Evolutionary conservation across 1,140 invertebrate species (phyloP).

Genomic region (Pteromalus puparum): DNA sequence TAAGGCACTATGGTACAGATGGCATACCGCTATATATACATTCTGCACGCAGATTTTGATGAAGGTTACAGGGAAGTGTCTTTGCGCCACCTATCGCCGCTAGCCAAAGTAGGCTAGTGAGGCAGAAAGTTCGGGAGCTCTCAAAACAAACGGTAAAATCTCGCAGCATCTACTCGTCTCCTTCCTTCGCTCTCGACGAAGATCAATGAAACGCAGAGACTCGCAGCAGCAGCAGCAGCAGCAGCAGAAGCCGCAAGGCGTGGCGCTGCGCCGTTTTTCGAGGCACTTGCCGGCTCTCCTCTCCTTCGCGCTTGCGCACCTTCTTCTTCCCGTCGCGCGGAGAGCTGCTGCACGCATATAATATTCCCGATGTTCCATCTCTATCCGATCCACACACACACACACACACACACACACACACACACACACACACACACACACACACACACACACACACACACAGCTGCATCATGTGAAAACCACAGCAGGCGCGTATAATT

Average conservation of each 20-base stretch:
- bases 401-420: too few relatives aligned
- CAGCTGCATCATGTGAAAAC: not conserved
- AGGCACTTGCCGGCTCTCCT: constrained; percentile 30
- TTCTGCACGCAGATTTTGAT: too few relatives aligned
- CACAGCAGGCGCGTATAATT: constrained; percentile 62
- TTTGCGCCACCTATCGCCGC: too few relatives aligned
- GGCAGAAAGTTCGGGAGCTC: too few relatives aligned
- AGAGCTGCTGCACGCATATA: not conserved
- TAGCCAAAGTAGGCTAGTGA: too few relatives aligned
- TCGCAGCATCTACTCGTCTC: too few relatives aligned
- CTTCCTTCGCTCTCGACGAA: constrained; percentile 58
- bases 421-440: not conserved
- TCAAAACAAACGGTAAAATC: too few relatives aligned
- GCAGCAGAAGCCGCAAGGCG: constrained; percentile 43
- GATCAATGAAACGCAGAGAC: constrained; percentile 71
- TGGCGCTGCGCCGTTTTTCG: constrained; percentile 42
- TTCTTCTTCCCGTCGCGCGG: constrained; percentile 9
- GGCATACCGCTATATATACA: too few relatives aligned
- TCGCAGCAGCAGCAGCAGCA: constrained; percentile 49
- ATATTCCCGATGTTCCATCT: not conserved
- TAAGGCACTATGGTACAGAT: too few relatives aligned
- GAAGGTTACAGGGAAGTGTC: too few relatives aligned
- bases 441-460: too few relatives aligned
- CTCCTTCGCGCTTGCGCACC: constrained; percentile 53
- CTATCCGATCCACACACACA: not conserved